Conservation (phyloP, 1,140 invertebrate species). For the Laupala kohalensis region DNA sequence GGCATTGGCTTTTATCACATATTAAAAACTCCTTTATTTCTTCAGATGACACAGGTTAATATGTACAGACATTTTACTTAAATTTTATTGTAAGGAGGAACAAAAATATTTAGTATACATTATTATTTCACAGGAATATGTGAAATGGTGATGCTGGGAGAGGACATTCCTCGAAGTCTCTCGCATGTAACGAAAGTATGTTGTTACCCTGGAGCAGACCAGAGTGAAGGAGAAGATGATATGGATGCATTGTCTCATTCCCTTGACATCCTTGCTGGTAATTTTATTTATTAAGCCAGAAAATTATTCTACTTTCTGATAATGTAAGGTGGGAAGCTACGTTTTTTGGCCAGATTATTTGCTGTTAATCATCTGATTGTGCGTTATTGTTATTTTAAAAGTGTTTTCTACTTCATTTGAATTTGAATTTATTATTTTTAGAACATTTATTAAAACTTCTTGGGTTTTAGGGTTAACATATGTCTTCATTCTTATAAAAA, state of each 20-base stretch:
- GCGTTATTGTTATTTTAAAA: too few species aligned
- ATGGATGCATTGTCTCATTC: conserved; percentile 47
- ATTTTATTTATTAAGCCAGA: conserved; percentile 16
- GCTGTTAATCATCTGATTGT: too few species aligned
- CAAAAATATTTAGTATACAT: neutral
- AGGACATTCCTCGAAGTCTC: conserved; percentile 50
- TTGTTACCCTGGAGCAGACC: conserved; percentile 59
- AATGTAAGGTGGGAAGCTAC: too few species aligned
- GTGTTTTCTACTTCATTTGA: too few species aligned
- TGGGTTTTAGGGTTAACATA: too few species aligned
- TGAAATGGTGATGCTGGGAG: conserved; percentile 64
- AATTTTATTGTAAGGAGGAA: neutral
- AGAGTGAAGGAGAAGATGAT: conserved; percentile 56
- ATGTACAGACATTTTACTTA: neutral
- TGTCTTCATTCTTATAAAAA: too few species aligned
- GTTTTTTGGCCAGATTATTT: too few species aligned
- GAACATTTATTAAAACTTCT: too few species aligned
- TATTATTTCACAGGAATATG: conserved; percentile 42
- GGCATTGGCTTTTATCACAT: conserved; percentile 81
- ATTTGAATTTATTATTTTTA: too few species aligned
- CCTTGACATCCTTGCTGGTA: conserved; percentile 56
- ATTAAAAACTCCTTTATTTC: conserved; percentile 88
- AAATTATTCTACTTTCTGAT: too few species aligned
- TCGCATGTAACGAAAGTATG: conserved; percentile 43
- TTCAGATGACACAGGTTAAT: conserved; percentile 79